Conservation (phyloP, 2,797 vertebrate genomes). For the Bradypodion pumilum region DNA sequence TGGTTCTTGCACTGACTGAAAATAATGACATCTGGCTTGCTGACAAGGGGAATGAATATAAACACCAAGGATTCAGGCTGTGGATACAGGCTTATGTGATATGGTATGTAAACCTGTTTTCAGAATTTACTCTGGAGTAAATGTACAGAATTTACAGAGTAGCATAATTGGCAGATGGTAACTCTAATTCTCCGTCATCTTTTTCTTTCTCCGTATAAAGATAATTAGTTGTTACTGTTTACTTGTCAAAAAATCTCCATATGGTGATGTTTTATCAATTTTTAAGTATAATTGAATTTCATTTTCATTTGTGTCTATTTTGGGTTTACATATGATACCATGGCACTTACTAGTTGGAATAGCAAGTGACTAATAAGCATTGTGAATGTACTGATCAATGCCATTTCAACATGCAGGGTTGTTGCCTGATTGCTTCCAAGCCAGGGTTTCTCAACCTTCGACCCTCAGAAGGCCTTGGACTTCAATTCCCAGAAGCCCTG, state of each 20-base stretch:
- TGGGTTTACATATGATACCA: neutral
- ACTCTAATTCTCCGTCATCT: neutral
- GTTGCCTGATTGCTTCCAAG: no score
- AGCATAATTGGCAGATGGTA: neutral
- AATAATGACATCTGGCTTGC: slow-evolving; percentile 13
- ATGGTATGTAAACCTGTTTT: neutral
- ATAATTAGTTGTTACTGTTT: neutral
- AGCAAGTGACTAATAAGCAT: neutral
- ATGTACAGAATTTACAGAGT: neutral
- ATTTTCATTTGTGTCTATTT: neutral
- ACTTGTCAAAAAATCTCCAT: neutral
- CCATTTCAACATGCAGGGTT: neutral
- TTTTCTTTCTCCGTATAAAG: neutral
- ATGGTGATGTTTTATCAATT: neutral
- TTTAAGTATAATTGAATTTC: neutral
- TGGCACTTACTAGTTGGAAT: neutral
- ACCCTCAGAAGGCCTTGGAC: no score
- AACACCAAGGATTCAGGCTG: neutral
- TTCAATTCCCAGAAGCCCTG: no score
- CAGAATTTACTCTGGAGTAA: neutral
- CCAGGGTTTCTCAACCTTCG: no score
- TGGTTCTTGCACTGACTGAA: neutral
- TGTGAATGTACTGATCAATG: neutral
- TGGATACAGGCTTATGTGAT: neutral
- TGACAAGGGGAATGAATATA: neutral